Base-by-base conservation (phyloP, 2,113 vertebrate genomes). In the Rissa tridactyla region DNA sequence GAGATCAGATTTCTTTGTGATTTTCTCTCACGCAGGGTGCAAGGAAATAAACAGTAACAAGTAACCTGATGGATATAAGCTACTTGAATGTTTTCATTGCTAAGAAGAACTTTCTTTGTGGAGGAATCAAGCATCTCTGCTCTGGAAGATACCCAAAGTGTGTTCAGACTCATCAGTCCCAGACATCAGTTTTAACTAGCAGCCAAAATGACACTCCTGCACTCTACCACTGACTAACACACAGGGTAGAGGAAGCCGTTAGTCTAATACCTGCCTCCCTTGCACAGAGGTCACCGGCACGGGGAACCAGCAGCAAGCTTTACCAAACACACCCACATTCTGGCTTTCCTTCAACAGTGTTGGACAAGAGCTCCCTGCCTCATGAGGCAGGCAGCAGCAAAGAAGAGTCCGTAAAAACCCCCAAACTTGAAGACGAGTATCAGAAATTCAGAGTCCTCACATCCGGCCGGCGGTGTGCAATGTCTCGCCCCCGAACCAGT, bases 321-420 rank as follows among this genome's bases (percentile, higher is more conserved):
- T 86, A 89, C 91, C 91, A 86, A 95, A 96, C 94, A 96, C 80
- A 96, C 94, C 93, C 93, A 92, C 87, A 82, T 91, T 95, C 95
- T 96, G 95, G 94, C 94, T 97, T 92, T 92, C 93, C 94, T 96
- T 97, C 93, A 54, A 98, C 98, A 98, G 98, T 98, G 98, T 98
- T 98, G 98, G 98, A 98, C 98, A 97, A 98, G 95, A 96, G 95
- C 93, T 98, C 91, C 97, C 96, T 82, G 96, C 97, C 94, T 71
- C 91, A 0, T 2, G 23, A 88, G 97, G 92, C 95, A 95, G 93
- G 88, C 93, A 98, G 94, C 79, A 29, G 86, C 92, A 94, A 95
- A 95, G 96, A 96, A 88, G 96, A 97, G 96, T 92, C 38, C 61
- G 2, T 94, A 92, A 94, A 89, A 88, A 60, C 46, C 68, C 86